A percentile compares a stretch with the other conserved stretches of the same genome.
Conservation (phyloP, 1,140 invertebrate genomes). For the Temnothorax longispinosus region DNA sequence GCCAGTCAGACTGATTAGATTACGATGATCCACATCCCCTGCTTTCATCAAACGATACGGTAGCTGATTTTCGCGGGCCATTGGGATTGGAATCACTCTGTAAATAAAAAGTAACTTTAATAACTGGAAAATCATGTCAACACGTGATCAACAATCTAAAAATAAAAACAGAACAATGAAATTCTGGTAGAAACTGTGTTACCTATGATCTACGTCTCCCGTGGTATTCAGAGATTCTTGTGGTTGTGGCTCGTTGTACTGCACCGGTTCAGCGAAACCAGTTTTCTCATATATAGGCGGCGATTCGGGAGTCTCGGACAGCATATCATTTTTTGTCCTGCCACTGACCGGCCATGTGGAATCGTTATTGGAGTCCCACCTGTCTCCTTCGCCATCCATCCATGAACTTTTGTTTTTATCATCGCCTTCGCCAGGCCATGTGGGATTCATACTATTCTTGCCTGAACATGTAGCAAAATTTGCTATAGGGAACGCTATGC, state of each 20-base stretch:
- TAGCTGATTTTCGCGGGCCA: constrained; percentile 79
- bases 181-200: background rate
- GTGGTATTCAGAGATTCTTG: constrained; percentile 83
- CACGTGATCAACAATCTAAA: background rate
- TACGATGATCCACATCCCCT: constrained; percentile 92
- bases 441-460: constrained; percentile 80
- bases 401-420: constrained; percentile 80
- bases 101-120: background rate
- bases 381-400: constrained; percentile 79
- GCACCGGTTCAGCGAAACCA: constrained; percentile 85
- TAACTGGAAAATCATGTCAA: background rate
- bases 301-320: constrained; percentile 88
- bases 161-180: background rate
- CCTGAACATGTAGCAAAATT: constrained; percentile 70
- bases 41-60: constrained; percentile 83
- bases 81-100: constrained; percentile 82
- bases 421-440: constrained; percentile 78
- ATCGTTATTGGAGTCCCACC: constrained; percentile 80
- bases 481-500: constrained; percentile 35
- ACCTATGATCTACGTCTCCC: constrained; percentile 88
- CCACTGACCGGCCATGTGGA: constrained; percentile 76
- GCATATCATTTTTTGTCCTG: constrained; percentile 75
- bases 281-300: constrained; percentile 89
- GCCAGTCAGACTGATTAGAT: constrained; percentile 93
- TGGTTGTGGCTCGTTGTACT: constrained; percentile 87